These are phyloP conservation scores for Epinotia brunnichana DNA, from an alignment of 2,888 invertebrate species.

Conservation along the genomic window DNA sequence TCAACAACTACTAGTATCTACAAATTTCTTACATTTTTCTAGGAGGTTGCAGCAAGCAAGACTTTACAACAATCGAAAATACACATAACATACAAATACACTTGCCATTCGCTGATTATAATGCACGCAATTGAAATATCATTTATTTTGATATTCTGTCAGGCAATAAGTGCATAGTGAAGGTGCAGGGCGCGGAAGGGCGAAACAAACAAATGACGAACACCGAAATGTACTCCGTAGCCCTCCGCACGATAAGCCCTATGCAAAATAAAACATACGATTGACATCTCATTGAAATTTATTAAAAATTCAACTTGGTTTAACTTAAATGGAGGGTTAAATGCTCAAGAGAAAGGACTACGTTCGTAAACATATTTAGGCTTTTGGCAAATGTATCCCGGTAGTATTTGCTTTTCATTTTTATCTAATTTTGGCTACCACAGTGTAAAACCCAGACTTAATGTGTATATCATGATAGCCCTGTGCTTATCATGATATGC, in stretches of 20 bases:
- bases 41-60: too few species aligned
- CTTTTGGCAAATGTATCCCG: constrained; percentile 54
- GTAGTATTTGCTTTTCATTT: constrained; percentile 44
- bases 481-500: too few species aligned
- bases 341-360: constrained; percentile 80
- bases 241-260: constrained; percentile 74
- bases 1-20: too few species aligned
- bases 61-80: too few species aligned
- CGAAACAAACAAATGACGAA: constrained; percentile 80
- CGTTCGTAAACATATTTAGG: constrained; percentile 51
- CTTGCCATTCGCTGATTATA: neutral
- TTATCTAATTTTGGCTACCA: neutral
- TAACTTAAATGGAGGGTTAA: constrained; percentile 79
- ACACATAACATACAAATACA: neutral
- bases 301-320: constrained; percentile 82
- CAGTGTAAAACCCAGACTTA: too few species aligned
- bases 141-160: constrained; percentile 73
- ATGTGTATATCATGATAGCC: too few species aligned
- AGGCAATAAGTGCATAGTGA: constrained; percentile 70
- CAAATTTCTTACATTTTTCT: too few species aligned
- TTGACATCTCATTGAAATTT: constrained; percentile 83
- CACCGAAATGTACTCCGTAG: constrained; percentile 82
- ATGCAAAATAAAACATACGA: constrained; percentile 84
- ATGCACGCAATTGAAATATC: constrained; percentile 63
- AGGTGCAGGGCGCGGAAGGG: constrained; percentile 55